Evolutionary conservation across 2,888 invertebrate species (phyloP).

Genomic region (Neoascia interrupta): DNA sequence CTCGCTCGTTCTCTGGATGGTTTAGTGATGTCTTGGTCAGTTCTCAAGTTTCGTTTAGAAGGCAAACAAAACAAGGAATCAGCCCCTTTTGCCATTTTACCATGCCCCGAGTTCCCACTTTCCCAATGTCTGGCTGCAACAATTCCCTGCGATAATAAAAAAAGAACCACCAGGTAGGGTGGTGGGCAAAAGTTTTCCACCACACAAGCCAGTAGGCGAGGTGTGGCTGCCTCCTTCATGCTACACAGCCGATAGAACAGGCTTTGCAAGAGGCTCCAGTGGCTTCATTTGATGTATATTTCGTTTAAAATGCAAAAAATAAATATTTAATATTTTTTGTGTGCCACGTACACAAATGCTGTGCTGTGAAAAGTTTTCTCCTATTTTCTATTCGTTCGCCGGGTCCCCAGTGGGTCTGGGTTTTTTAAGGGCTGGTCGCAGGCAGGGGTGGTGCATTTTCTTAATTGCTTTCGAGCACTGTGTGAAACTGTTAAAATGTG

Average conservation of each 20-base stretch:
- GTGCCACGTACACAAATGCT: conserved; percentile 38
- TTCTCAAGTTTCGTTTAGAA: conserved; percentile 29
- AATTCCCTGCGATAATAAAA: background rate
- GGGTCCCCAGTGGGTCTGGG: background rate
- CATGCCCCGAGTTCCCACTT: background rate
- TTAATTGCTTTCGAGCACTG: conserved; percentile 69
- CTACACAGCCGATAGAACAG: background rate
- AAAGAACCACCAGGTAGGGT: background rate
- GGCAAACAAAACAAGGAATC: conserved; percentile 47
- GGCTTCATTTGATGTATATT: conserved; percentile 63
- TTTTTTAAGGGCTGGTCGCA: conserved; percentile 47
- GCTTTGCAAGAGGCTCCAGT: background rate
- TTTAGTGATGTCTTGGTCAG: conserved; percentile 31
- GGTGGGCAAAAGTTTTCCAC: background rate
- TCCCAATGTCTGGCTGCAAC: conserved; percentile 32
- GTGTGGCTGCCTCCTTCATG: no score
- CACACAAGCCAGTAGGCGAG: background rate
- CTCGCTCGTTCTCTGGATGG: background rate
- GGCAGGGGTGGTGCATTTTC: conserved; percentile 62
- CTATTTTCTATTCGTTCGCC: conserved; percentile 46
- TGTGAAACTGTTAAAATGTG: conserved; percentile 68
- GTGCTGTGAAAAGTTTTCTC: conserved; percentile 46
- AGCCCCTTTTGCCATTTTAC: conserved; percentile 1
- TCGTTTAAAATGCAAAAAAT: conserved; percentile 60
- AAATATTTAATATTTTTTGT: conserved; percentile 60